Evolutionary conservation across 2,797 vertebrate genomes (phyloP).

Genomic region (Malurus leucopterus): DNA sequence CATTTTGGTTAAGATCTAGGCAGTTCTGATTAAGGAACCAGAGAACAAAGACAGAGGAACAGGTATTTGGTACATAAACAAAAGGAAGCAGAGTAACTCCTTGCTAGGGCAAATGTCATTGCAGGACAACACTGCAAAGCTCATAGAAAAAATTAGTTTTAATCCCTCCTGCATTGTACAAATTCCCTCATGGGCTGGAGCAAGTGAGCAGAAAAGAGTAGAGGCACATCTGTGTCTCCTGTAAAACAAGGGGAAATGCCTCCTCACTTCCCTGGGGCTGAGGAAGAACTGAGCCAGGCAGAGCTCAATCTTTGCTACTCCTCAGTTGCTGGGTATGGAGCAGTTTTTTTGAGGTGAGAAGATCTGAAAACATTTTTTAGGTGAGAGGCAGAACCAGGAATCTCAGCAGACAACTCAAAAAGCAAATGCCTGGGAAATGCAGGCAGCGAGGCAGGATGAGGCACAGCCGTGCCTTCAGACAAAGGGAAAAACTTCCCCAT

Average conservation of each 20-base stretch:
- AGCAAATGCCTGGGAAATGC: neutral
- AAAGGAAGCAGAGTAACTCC: neutral
- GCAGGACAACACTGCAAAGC: neutral
- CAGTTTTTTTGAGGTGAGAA: neutral
- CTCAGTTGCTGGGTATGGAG: neutral
- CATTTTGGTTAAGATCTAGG: conserved; percentile 33
- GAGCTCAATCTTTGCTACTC: neutral
- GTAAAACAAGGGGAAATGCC: neutral
- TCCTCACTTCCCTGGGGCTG: neutral
- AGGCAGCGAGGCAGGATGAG: neutral
- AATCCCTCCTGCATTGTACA: neutral
- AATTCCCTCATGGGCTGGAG: neutral
- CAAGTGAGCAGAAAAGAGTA: neutral
- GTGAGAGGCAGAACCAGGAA: neutral
- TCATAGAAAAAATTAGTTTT: neutral
- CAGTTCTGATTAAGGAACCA: neutral
- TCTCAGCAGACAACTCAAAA: neutral
- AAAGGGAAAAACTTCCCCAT: conserved; percentile 6
- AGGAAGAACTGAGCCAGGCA: fast-evolving
- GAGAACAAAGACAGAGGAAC: conserved; percentile 21
- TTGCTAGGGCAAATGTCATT: conserved; percentile 19
- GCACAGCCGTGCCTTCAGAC: neutral
- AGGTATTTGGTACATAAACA: conserved; percentile 7
- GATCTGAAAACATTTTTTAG: neutral
- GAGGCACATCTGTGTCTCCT: neutral